phyloP scores from a whole-genome alignment of 1,140 invertebrate genomes.

The Zeugodacus cucurbitae region DNA sequence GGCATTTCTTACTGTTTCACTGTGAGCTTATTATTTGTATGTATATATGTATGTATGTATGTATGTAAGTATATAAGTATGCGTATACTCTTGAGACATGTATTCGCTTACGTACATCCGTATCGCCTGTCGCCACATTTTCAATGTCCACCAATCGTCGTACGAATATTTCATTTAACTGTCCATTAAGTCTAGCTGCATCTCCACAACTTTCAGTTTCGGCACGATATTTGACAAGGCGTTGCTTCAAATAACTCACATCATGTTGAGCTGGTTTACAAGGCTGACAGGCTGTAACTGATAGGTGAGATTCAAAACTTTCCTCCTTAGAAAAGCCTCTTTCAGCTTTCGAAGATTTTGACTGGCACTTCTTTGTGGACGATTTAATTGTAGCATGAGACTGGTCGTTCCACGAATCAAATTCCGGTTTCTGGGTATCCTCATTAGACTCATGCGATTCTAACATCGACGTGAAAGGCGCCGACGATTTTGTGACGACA shows the following conservation, averaged over 20 bases:
- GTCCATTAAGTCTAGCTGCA: conserved; percentile 47
- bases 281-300: neutral
- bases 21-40: too few species aligned
- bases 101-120: conserved; percentile 38
- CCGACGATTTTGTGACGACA: neutral
- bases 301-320: neutral
- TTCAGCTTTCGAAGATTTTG: neutral
- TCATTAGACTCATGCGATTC: neutral
- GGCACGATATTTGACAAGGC: neutral
- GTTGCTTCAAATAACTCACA: neutral
- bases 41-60: neutral
- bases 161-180: conserved; percentile 53
- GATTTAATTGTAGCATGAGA: neutral
- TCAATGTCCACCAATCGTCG: conserved; percentile 55
- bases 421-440: neutral
- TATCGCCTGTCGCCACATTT: conserved; percentile 31
- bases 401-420: neutral
- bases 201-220: conserved; percentile 42
- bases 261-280: neutral
- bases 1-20: too few species aligned
- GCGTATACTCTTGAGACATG: neutral
- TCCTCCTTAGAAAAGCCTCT: neutral
- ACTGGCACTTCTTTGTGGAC: neutral
- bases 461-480: neutral
- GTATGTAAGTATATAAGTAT: neutral